Evolutionary conservation across 2,797 vertebrate species (phyloP).

Genomic region (Spheniscus humboldti): DNA sequence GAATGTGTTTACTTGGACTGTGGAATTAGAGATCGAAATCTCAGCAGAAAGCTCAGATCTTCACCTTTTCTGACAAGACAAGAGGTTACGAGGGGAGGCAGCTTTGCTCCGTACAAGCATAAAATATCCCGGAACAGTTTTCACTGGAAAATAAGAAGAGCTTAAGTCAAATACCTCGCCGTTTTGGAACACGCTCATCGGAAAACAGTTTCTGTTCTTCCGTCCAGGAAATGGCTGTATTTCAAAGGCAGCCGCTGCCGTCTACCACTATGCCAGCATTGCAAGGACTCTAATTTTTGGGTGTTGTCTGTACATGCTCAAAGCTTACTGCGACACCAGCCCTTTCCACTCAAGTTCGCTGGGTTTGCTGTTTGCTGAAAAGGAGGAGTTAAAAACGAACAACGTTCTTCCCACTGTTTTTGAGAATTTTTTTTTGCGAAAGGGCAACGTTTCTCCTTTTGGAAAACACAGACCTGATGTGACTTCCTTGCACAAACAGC

Average conservation of each 20-base stretch:
- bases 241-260: background rate
- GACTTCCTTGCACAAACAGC: background rate
- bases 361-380: background rate
- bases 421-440: background rate
- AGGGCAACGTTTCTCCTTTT: background rate
- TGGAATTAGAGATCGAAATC: background rate
- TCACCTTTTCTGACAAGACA: background rate
- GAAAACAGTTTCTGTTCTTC: slow-evolving; percentile 23
- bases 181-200: background rate
- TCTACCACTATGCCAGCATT: background rate
- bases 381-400: background rate
- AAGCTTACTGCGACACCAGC: background rate
- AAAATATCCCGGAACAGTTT: background rate
- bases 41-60: background rate
- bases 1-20: background rate
- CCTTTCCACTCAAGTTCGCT: background rate
- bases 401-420: background rate
- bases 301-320: background rate
- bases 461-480: background rate
- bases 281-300: slow-evolving; percentile 1
- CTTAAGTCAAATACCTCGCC: background rate
- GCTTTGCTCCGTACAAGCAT: background rate
- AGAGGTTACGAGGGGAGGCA: background rate
- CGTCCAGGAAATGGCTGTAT: background rate
- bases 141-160: background rate